A percentile compares a stretch with the other conserved stretches of the same genome.
These are phyloP conservation scores for Macaca fascicularis DNA, from an alignment of 2,113 vertebrate genomes.

Conservation along the genomic window DNA sequence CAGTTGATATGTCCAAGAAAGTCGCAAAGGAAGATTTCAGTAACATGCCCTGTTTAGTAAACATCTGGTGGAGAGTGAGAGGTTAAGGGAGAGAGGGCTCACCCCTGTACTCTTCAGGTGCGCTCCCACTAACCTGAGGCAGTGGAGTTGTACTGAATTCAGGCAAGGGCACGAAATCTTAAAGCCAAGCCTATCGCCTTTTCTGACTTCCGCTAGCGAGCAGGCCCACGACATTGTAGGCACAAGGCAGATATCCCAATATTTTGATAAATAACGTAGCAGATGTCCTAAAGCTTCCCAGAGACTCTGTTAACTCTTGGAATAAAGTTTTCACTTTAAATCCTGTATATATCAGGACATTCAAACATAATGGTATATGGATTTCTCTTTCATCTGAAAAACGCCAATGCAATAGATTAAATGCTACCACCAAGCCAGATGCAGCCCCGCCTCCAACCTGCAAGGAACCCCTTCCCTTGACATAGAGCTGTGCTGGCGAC, in stretches of 20 bases:
- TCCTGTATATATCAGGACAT: background rate
- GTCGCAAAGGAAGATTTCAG: conserved; percentile 63
- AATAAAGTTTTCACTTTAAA: background rate
- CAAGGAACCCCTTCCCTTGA: background rate
- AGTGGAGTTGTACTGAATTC: background rate
- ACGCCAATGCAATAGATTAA: rapidly evolving
- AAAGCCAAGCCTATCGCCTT: background rate
- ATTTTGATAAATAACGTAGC: background rate
- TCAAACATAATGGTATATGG: background rate
- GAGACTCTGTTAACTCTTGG: background rate
- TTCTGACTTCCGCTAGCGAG: background rate
- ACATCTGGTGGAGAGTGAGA: background rate
- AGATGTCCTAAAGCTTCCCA: background rate
- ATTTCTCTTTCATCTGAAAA: background rate
- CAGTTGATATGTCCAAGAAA: conserved; percentile 63
- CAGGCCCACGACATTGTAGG: background rate
- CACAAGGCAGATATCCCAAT: background rate
- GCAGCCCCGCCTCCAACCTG: conserved; percentile 49
- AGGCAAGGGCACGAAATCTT: background rate
- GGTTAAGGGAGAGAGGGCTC: background rate
- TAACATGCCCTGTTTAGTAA: conserved; percentile 66
- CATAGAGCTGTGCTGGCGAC: conserved; percentile 52
- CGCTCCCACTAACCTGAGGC: background rate
- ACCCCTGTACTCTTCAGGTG: background rate
- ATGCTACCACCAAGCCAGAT: background rate